These are phyloP conservation scores for Dufourea novaeangliae DNA, from an alignment of 1,140 invertebrate species.

Conservation along the genomic window DNA sequence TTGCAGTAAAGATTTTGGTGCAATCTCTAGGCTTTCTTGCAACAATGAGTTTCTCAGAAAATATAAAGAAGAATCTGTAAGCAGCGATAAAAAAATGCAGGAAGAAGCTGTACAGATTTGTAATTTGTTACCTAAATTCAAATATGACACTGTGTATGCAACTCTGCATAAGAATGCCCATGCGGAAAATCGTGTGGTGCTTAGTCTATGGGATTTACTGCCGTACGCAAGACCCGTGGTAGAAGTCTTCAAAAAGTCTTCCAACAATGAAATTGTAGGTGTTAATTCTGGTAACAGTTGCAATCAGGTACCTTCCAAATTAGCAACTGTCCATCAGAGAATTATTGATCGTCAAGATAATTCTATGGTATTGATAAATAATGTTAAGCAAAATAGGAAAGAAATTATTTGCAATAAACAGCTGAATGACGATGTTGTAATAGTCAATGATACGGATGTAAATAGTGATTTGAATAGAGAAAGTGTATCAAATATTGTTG, in stretches of 20 bases:
- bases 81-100: conserved; percentile 6
- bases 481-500: background rate
- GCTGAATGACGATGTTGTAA: background rate
- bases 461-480: background rate
- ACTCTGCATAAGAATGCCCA: conserved; percentile 34
- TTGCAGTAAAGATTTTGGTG: conserved; percentile 64
- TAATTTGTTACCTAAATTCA: conserved; percentile 47
- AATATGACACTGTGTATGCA: conserved; percentile 25
- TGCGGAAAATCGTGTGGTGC: conserved; percentile 50
- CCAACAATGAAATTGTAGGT: conserved; percentile 2
- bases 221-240: conserved; percentile 16
- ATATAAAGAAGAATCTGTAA: background rate
- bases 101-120: conserved; percentile 54
- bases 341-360: too few species aligned
- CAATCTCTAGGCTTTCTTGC: too few species aligned
- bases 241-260: too few species aligned
- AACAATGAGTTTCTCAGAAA: too few species aligned
- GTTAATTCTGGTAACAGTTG: background rate
- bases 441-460: background rate
- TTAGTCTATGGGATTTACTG: conserved; percentile 64
- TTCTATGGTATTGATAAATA: background rate
- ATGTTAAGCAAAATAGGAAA: background rate
- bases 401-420: background rate
- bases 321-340: too few species aligned
- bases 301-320: too few species aligned